Evolutionary conservation across 2,888 invertebrate species (phyloP).

Genomic region (Bhutanitis thaidina): DNA sequence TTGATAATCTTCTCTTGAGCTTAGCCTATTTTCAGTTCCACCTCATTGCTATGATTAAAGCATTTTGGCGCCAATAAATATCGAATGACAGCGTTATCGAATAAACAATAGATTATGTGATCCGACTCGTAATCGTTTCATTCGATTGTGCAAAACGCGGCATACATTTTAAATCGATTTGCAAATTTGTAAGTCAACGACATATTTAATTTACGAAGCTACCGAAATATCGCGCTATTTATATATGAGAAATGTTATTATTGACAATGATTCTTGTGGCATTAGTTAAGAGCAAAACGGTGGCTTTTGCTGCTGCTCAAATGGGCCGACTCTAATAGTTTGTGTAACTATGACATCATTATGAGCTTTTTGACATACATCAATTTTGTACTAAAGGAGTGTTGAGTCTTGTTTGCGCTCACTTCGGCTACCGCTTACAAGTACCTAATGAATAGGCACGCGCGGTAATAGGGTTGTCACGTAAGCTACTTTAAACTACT

Average conservation of each 20-base stretch:
- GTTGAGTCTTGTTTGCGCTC: slow-evolving; percentile 37
- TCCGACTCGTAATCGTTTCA: slow-evolving; percentile 23
- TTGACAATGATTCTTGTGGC: too few species aligned
- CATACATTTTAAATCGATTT: slow-evolving; percentile 15
- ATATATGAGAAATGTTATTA: background rate
- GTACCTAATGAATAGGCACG: slow-evolving; percentile 55
- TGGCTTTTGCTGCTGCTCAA: too few species aligned
- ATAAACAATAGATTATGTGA: slow-evolving; percentile 31
- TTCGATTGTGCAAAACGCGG: slow-evolving; percentile 25
- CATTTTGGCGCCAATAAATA: slow-evolving; percentile 27
- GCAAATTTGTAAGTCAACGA: slow-evolving; percentile 6
- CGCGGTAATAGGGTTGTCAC: slow-evolving; percentile 48
- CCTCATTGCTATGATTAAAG: background rate
- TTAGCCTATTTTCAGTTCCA: too few species aligned
- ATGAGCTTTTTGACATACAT: slow-evolving; percentile 35
- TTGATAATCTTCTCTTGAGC: too few species aligned
- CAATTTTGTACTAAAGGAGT: slow-evolving; percentile 33
- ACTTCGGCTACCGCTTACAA: slow-evolving; percentile 51
- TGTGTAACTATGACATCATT: slow-evolving; percentile 20
- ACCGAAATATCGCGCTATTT: too few species aligned
- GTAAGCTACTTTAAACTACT: too few species aligned
- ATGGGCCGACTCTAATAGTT: slow-evolving; percentile 16
- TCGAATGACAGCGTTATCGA: slow-evolving; percentile 23
- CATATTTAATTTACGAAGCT: background rate
- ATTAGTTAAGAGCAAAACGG: too few species aligned